Evolutionary conservation across 2,113 vertebrate genomes (phyloP).

Genomic region (Sceloporus undulatus): DNA sequence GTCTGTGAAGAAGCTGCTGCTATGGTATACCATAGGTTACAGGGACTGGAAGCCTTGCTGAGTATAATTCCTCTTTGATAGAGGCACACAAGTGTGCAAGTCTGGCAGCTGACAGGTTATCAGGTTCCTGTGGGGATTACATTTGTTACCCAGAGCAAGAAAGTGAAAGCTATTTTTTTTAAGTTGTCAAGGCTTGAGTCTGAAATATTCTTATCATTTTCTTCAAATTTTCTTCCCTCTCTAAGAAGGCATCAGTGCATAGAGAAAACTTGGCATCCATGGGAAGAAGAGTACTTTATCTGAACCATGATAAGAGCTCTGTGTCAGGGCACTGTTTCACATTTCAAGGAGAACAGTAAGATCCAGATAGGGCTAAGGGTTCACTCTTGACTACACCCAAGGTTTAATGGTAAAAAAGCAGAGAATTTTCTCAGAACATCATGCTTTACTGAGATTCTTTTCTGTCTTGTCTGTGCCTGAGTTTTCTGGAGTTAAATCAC

Average conservation of each 20-base stretch:
- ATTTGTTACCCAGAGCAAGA: background rate
- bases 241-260: background rate
- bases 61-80: background rate
- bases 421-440: background rate
- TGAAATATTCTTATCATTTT: slow-evolving; percentile 11
- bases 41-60: background rate
- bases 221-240: background rate
- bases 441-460: background rate
- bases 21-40: background rate
- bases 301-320: background rate
- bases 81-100: background rate
- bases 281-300: background rate
- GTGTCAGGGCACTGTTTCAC: background rate
- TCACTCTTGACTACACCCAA: background rate
- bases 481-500: background rate
- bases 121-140: background rate
- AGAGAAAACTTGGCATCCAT: background rate
- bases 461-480: background rate
- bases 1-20: background rate
- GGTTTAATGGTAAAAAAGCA: background rate
- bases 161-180: background rate
- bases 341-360: background rate
- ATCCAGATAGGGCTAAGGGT: background rate
- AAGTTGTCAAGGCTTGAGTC: background rate
- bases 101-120: background rate